Percentiles rank a stretch among this genome's conserved stretches.
These are phyloP conservation scores for Capitulum mitella DNA, from an alignment of 2,888 invertebrate species.

Conservation along the genomic window DNA sequence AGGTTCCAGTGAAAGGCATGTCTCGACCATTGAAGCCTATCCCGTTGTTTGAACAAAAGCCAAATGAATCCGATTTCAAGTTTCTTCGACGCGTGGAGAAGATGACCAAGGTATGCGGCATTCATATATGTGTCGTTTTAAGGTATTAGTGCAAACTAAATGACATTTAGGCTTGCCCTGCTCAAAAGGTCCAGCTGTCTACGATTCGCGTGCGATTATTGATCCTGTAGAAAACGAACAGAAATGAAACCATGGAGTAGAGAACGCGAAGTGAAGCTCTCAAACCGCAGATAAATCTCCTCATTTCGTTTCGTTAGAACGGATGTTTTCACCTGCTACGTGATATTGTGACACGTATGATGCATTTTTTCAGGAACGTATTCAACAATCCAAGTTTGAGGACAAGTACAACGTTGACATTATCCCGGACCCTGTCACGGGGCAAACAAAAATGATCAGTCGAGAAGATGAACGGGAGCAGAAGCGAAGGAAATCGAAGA, in stretches of 20 bases:
- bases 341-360: too few species aligned
- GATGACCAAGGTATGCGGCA: neutral
- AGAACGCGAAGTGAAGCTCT: too few species aligned
- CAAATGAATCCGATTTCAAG: conserved; percentile 55
- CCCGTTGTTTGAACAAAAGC: conserved; percentile 52
- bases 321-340: too few species aligned
- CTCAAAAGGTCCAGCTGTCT: too few species aligned
- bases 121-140: too few species aligned
- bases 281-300: too few species aligned
- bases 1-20: conserved; percentile 39
- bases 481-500: neutral
- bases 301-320: too few species aligned
- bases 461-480: neutral
- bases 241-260: too few species aligned
- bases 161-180: too few species aligned
- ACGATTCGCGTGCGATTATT: too few species aligned
- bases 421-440: conserved; percentile 50
- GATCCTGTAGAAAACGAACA: too few species aligned
- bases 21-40: conserved; percentile 47
- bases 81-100: conserved; percentile 45
- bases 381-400: conserved; percentile 56
- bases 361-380: conserved; percentile 44
- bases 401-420: conserved; percentile 56
- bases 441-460: conserved; percentile 46
- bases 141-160: too few species aligned